Evolutionary conservation across 2,888 invertebrate species (phyloP), one percentile per base, ranked within the genome.

Genomic region (Ophion obscuratus): DNA sequence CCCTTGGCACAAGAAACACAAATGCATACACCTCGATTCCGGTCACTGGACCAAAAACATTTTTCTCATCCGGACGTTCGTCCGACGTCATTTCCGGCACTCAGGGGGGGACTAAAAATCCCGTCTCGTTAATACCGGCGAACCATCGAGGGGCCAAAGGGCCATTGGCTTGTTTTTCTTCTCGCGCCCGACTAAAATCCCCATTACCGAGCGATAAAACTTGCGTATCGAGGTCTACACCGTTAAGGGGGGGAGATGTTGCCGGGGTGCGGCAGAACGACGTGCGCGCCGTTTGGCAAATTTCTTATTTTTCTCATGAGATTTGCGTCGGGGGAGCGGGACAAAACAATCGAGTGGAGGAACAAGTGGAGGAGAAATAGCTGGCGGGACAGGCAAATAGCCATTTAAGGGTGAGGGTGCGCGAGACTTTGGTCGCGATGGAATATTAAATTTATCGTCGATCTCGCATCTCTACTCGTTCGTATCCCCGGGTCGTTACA

Each of bases 371-470:
- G 27, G 66, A 82, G 53, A 70, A 53, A 74, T 36, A 47, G 53
- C 78, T 74, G 44, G 77, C 31, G 89, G 87, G 89, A 87, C 86
- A 88, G 85, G 89, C 88, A 88, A 91, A 89, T 88, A 88, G 81
- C 88, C 90, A 89, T 91, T 91, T 90, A 90, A 90, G 89, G 87
- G 59, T 36, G 74, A 74, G 76, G 53, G 84, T 74, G 73, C 77
- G 77, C 73, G 75, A 76, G 76, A 81, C 71, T 79, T 81, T 77
- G 88, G 82, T 84, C 88, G 88, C 82, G 89, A 89, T 91, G 89
- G 91, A 92, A 92, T 92, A 91, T 89, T 88, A 91, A 92, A 92
- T 92, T 92, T 92, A 92, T 92, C 89, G 83, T 61, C 82, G 79
- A 79, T 82, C 79, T 66, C 83, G 83, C 76, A 73, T 81, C 74